Evolutionary conservation across 2,888 invertebrate genomes (phyloP).

Genomic region (Drosophila ezoana): DNA sequence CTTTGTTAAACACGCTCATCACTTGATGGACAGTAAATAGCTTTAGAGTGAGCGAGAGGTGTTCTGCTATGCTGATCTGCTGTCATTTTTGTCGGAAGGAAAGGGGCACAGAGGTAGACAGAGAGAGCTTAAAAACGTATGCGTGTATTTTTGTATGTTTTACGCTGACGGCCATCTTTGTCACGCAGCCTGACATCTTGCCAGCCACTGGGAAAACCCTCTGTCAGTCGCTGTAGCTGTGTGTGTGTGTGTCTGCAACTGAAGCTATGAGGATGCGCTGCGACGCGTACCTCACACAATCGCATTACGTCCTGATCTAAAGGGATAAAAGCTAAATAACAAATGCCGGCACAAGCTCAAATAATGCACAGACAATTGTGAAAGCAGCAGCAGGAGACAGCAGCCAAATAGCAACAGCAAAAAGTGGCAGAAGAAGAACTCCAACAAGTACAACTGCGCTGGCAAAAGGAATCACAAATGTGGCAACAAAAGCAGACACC

Average conservation of each 20-base stretch:
- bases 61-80: conserved; percentile 1
- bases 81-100: not conserved
- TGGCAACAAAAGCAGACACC: conserved; percentile 55
- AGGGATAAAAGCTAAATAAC: conserved; percentile 72
- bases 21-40: too few relatives aligned
- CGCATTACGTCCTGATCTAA: conserved; percentile 68
- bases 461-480: conserved; percentile 71
- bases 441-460: conserved; percentile 20
- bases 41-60: not conserved
- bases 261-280: conserved; percentile 3
- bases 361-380: conserved; percentile 79
- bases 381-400: conserved; percentile 43
- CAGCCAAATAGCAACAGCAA: not conserved
- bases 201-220: conserved; percentile 41
- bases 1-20: too few relatives aligned
- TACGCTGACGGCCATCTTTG: conserved; percentile 32
- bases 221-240: not conserved
- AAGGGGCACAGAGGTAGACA: not conserved
- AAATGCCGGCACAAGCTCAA: conserved; percentile 72
- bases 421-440: not conserved
- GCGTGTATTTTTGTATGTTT: conserved; percentile 4
- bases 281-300: conserved; percentile 56
- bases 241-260: not conserved
- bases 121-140: conserved; percentile 8
- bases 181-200: conserved; percentile 48